A percentile compares a stretch with the other conserved stretches of the same genome.
Conservation (phyloP, 30 jellyfish, hydroid and myxozoan genomes). For the Haliclystus octoradiatus region DNA sequence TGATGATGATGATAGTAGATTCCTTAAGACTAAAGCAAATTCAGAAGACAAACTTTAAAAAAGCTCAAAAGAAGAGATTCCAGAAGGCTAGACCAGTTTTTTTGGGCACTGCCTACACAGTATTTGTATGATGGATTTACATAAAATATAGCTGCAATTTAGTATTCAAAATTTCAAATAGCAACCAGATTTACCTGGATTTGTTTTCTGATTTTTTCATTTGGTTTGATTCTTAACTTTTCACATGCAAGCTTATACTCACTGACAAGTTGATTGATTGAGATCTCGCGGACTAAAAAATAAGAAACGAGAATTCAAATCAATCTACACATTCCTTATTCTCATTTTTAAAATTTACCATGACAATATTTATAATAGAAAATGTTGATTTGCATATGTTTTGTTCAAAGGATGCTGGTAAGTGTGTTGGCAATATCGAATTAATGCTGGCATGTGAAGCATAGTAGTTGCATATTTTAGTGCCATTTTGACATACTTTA, state of each 20-base stretch:
- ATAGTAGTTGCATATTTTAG: background rate
- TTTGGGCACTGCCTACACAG: no score
- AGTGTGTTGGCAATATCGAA: background rate
- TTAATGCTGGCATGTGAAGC: background rate
- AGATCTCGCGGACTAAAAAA: conserved; percentile 17
- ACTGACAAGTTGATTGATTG: conserved; percentile 47
- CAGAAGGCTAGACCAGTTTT: no score
- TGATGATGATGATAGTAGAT: no score
- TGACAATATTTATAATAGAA: no score
- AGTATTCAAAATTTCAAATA: background rate
- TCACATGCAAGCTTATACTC: conserved; percentile 65
- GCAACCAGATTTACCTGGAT: conserved; percentile 60
- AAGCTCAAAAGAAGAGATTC: no score
- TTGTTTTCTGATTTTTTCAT: conserved; percentile 68
- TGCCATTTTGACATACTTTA: background rate
- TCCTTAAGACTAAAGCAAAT: no score
- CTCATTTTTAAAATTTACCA: no score
- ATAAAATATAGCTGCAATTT: no score
- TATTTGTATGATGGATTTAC: no score
- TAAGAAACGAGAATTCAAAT: conserved; percentile 1
- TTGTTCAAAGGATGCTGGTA: background rate
- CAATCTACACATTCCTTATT: no score
- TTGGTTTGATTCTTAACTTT: conserved; percentile 46
- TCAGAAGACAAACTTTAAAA: no score
- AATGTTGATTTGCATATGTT: no score